Evolutionary conservation across 2,113 vertebrate species (phyloP).

Genomic region (Oryzias melastigma): DNA sequence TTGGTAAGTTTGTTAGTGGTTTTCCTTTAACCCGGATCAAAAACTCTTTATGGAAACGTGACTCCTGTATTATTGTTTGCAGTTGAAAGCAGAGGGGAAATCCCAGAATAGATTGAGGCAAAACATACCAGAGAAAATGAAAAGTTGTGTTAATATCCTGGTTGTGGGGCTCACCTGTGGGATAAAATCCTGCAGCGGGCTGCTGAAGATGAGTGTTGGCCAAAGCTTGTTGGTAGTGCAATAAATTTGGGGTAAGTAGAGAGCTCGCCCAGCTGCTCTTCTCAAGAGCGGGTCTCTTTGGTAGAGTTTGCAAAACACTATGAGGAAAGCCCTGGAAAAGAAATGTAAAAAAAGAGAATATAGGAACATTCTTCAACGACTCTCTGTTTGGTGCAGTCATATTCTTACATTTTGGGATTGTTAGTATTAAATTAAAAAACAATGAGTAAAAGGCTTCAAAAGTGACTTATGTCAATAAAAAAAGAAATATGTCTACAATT

Average conservation of each 20-base stretch:
- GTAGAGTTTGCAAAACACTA: conserved; percentile 91
- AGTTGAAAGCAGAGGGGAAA: too few species aligned
- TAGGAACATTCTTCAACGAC: background rate
- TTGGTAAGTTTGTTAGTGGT: too few species aligned
- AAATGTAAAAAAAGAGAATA: conserved; percentile 28
- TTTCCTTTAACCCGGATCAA: too few species aligned
- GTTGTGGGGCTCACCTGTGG: conserved; percentile 83
- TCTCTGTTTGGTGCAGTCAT: background rate
- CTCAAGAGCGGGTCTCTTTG: conserved; percentile 98
- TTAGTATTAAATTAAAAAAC: conserved; percentile 17
- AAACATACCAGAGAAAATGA: background rate
- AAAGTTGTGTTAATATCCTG: background rate
- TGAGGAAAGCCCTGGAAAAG: conserved; percentile 88
- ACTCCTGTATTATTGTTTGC: too few species aligned
- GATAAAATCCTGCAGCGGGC: conserved; percentile 84
- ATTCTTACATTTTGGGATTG: conserved; percentile 14
- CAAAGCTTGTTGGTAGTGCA: conserved; percentile 98
- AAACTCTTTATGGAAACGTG: too few species aligned
- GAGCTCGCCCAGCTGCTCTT: conserved; percentile 90
- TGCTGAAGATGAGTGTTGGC: conserved; percentile 92
- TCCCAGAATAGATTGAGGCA: background rate
- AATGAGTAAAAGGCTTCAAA: conserved; percentile 35
- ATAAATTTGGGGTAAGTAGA: conserved; percentile 92
- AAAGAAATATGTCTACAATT: conserved; percentile 24
- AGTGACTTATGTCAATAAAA: conserved; percentile 40